These are phyloP conservation scores for Siphlonurus alternatus DNA, from an alignment of 2,888 invertebrate genomes.

Conservation along the genomic window DNA sequence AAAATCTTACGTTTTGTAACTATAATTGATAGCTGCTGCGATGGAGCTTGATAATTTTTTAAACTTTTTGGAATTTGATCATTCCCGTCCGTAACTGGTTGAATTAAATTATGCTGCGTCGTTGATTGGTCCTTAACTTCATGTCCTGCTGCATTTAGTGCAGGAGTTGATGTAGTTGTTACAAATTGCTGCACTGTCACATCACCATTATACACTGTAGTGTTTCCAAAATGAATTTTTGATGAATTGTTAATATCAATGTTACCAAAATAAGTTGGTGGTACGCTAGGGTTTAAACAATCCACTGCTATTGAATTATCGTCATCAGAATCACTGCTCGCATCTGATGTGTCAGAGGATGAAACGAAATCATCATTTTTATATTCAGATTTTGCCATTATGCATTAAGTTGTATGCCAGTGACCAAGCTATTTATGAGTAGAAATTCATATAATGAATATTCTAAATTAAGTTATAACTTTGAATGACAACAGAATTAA, in stretches of 20 bases:
- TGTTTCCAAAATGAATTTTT: conserved; percentile 59
- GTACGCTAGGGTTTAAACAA: not conserved
- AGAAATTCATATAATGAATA: too few relatives aligned
- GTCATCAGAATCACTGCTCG: not conserved
- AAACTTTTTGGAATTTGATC: too few relatives aligned
- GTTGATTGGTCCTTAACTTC: too few relatives aligned
- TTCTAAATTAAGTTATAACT: too few relatives aligned
- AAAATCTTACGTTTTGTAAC: not conserved
- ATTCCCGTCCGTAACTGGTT: too few relatives aligned
- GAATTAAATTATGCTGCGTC: too few relatives aligned
- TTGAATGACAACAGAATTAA: too few relatives aligned
- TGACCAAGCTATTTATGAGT: too few relatives aligned
- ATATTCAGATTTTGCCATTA: not conserved
- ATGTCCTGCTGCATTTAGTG: too few relatives aligned
- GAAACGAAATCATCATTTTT: not conserved
- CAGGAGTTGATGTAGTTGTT: not conserved
- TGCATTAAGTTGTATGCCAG: too few relatives aligned
- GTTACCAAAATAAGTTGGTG: conserved; percentile 31
- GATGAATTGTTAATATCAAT: conserved; percentile 48
- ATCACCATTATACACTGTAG: conserved; percentile 58
- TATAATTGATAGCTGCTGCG: not conserved
- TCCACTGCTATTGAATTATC: not conserved
- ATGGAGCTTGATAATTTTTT: too few relatives aligned
- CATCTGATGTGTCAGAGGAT: not conserved
- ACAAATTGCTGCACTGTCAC: conserved; percentile 37